These are phyloP conservation scores for Albula goreensis DNA, from an alignment of 2,113 vertebrate species.

Conservation along the genomic window DNA sequence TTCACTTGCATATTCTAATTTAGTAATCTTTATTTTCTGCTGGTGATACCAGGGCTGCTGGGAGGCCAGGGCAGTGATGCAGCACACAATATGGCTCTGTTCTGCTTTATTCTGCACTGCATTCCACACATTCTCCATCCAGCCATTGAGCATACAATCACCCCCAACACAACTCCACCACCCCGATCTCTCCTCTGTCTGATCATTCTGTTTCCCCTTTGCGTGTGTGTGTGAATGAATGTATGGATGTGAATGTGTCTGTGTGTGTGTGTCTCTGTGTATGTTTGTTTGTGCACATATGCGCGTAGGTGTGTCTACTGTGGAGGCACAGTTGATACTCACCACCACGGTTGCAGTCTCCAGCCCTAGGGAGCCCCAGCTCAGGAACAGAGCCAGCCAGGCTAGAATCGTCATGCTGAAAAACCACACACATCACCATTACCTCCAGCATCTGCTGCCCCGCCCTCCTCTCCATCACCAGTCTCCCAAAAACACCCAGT, in stretches of 20 bases:
- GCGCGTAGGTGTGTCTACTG: background rate
- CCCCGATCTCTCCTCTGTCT: constrained; percentile 32
- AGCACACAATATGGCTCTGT: constrained; percentile 37
- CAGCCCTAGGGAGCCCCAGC: constrained; percentile 87
- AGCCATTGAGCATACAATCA: constrained; percentile 39
- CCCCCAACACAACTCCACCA: too few species aligned
- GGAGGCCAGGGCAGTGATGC: constrained; percentile 30
- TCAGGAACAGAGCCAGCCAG: constrained; percentile 83
- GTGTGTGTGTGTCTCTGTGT: too few species aligned
- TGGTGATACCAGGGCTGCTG: constrained; percentile 59
- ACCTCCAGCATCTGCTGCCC: background rate
- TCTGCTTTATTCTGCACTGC: constrained; percentile 24
- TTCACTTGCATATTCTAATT: background rate
- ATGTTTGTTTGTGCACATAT: background rate
- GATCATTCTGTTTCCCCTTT: constrained; percentile 16
- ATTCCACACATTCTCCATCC: constrained; percentile 26
- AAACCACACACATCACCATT: constrained; percentile 29
- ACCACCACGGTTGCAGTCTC: constrained; percentile 87
- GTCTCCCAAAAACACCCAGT: background rate
- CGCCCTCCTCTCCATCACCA: background rate
- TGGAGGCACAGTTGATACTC: constrained; percentile 54
- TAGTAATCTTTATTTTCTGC: constrained; percentile 24
- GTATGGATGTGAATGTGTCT: background rate
- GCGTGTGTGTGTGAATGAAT: background rate
- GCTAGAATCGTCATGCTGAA: constrained; percentile 84